phyloP scores from a whole-genome alignment of 1,140 invertebrate species.

The Heliothis virescens region DNA sequence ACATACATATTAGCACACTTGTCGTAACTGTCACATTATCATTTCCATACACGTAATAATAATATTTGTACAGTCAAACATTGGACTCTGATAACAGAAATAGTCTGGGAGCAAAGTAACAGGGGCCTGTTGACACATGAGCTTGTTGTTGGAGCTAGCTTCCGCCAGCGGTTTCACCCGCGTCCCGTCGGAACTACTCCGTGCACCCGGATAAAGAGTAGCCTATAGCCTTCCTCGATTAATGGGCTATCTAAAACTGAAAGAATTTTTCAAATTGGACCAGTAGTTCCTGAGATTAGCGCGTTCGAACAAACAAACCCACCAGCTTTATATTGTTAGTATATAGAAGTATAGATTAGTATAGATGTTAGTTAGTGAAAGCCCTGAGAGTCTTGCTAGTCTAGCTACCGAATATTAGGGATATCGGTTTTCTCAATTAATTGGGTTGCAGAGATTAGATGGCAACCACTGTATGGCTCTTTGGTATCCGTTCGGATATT shows the following conservation, averaged over 20 bases:
- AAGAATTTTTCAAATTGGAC: no score
- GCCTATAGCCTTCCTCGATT: no score
- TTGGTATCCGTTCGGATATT: no score
- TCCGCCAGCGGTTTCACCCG: no score
- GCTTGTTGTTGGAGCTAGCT: no score
- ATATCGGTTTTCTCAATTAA: background rate
- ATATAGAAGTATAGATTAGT: no score
- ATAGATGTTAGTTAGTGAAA: background rate
- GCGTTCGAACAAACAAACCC: no score
- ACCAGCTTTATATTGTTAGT: no score
- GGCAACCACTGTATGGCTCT: background rate
- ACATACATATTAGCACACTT: conserved; percentile 10
- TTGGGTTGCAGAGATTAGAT: background rate
- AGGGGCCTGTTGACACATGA: background rate
- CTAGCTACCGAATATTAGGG: background rate
- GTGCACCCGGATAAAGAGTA: no score
- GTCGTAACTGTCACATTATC: conserved; percentile 22
- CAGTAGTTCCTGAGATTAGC: no score
- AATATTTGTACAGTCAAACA: background rate
- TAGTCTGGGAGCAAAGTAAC: background rate
- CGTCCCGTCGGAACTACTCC: no score
- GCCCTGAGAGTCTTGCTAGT: background rate
- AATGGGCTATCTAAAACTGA: no score
- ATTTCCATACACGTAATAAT: background rate
- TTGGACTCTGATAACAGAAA: background rate